Conservation (phyloP, 2,888 invertebrate species). For the Hecatera dysodea region DNA sequence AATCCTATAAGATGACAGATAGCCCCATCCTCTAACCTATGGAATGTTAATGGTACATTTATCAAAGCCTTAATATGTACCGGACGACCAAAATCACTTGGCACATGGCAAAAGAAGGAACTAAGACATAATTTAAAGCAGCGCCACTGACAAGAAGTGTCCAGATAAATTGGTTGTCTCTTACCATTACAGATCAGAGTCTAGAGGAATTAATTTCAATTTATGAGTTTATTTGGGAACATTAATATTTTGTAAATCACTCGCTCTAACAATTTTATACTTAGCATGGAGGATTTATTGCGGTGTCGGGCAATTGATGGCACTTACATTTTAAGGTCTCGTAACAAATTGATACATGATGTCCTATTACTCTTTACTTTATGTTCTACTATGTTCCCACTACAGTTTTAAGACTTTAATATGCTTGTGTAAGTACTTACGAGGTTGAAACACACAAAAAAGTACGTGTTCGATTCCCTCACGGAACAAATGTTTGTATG, state of each 20-base stretch:
- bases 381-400: not conserved
- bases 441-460: no score
- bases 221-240: constrained; percentile 71
- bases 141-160: not conserved
- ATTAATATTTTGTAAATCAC: constrained; percentile 60
- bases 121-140: constrained; percentile 1
- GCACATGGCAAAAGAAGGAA: not conserved
- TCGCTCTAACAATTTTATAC: constrained; percentile 48
- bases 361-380: constrained; percentile 15
- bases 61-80: constrained; percentile 75
- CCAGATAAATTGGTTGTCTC: constrained; percentile 9
- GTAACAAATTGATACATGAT: constrained; percentile 49
- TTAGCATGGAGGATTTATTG: constrained; percentile 54
- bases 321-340: constrained; percentile 42
- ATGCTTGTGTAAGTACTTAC: not conserved
- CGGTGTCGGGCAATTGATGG: constrained; percentile 39
- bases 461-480: no score
- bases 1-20: constrained; percentile 78
- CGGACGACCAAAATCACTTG: constrained; percentile 38
- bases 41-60: constrained; percentile 87
- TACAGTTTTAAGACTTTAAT: constrained; percentile 3
- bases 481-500: no score
- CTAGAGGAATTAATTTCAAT: constrained; percentile 76
- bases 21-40: constrained; percentile 63
- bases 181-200: constrained; percentile 43